These are phyloP conservation scores for Calliopum simillimum DNA, from an alignment of 2,888 invertebrate genomes.

Conservation along the genomic window DNA sequence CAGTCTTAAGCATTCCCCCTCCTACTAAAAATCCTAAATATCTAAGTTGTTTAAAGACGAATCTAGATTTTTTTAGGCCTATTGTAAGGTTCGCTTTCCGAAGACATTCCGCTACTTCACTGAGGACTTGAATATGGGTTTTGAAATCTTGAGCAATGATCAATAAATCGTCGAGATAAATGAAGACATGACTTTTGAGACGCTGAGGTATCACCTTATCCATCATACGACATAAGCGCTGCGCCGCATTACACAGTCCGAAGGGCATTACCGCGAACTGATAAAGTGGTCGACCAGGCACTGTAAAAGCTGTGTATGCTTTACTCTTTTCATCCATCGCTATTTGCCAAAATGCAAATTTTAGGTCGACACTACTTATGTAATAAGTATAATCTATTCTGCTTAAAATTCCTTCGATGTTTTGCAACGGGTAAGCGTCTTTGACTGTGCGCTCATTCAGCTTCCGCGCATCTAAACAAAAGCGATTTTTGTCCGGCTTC, in stretches of 20 bases:
- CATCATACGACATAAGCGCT: conserved; percentile 37
- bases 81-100: conserved; percentile 29
- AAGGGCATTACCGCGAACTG: conserved; percentile 39
- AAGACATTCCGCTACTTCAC: conserved; percentile 23
- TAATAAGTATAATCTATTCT: too few relatives aligned
- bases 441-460: too few relatives aligned
- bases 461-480: too few relatives aligned
- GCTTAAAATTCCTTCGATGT: too few relatives aligned
- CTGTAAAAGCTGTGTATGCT: too few relatives aligned
- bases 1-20: conserved; percentile 17
- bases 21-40: conserved; percentile 15
- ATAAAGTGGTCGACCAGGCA: conserved; percentile 39
- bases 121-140: not conserved
- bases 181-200: conserved; percentile 37
- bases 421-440: too few relatives aligned
- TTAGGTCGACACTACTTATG: conserved; percentile 35
- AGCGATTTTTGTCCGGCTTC: too few relatives aligned
- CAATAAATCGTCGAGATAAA: too few relatives aligned
- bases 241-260: conserved; percentile 39
- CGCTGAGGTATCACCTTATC: conserved; percentile 37
- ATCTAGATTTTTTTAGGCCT: conserved; percentile 28
- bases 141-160: conserved; percentile 34
- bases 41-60: conserved; percentile 24
- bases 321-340: too few relatives aligned
- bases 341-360: conserved; percentile 39